These are phyloP conservation scores for Heliconius sara DNA, from an alignment of 2,888 invertebrate genomes.

Conservation along the genomic window DNA sequence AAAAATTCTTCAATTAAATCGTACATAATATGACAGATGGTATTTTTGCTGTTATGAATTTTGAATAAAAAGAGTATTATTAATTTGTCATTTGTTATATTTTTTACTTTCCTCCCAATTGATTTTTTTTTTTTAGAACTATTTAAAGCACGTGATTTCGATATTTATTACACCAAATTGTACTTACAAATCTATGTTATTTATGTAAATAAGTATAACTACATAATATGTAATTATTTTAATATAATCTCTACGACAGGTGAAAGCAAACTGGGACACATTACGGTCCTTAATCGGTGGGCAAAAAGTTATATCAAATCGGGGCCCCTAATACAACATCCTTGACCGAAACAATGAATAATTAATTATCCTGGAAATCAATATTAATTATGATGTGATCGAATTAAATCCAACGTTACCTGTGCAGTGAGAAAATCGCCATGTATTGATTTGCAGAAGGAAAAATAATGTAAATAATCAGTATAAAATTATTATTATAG, in stretches of 20 bases:
- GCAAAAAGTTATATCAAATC: not conserved
- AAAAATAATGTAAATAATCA: not conserved
- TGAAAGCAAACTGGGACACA: constrained; percentile 3
- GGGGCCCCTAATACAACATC: constrained; percentile 18
- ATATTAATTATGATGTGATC: constrained; percentile 32
- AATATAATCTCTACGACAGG: constrained; percentile 8
- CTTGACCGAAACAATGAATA: constrained; percentile 13
- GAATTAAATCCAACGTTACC: constrained; percentile 1
- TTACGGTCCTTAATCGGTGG: not conserved
- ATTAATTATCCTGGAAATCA: constrained; percentile 33
- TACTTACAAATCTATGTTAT: no score
- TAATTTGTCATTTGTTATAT: no score
- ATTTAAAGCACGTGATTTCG: no score
- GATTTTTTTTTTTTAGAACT: no score
- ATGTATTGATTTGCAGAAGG: not conserved
- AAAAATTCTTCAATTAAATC: no score
- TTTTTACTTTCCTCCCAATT: no score
- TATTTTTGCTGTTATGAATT: no score
- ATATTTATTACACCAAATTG: no score
- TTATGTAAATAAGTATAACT: no score
- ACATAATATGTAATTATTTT: no score
- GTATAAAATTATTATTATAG: not conserved
- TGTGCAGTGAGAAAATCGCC: not conserved
- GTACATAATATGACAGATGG: no score
- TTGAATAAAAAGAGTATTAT: no score